These are phyloP conservation scores for Morone saxatilis DNA, from an alignment of 2,113 vertebrate genomes.

Conservation along the genomic window DNA sequence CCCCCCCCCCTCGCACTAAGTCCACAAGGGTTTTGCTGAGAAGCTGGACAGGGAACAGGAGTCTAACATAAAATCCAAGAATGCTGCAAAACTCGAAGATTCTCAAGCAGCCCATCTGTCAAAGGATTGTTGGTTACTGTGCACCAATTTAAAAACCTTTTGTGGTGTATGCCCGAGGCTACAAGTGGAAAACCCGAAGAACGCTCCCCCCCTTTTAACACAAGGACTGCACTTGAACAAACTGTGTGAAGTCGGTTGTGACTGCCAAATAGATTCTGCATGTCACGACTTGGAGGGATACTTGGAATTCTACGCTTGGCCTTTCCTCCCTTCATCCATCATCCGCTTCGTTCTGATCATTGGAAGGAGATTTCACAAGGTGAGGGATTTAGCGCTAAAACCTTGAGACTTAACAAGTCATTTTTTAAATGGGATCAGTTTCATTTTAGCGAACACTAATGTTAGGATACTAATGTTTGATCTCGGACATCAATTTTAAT, in stretches of 20 bases:
- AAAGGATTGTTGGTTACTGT: slow-evolving; percentile 58
- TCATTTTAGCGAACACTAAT: slow-evolving; percentile 18
- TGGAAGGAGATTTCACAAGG: slow-evolving; percentile 29
- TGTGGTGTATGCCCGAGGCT: slow-evolving; percentile 42
- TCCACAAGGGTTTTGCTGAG: slow-evolving; percentile 15
- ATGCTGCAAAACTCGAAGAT: slow-evolving; percentile 37
- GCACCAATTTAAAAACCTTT: slow-evolving; percentile 44
- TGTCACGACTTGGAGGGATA: slow-evolving; percentile 40
- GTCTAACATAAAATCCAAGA: slow-evolving; percentile 34
- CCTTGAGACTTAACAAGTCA: slow-evolving; percentile 40
- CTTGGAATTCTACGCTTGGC: slow-evolving; percentile 49
- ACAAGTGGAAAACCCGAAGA: slow-evolving; percentile 40
- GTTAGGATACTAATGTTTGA: slow-evolving; percentile 42
- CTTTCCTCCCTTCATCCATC: slow-evolving; percentile 24
- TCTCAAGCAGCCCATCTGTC: slow-evolving; percentile 43
- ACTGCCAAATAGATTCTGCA: slow-evolving; percentile 51
- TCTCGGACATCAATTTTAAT: slow-evolving; percentile 8
- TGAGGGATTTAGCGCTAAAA: slow-evolving; percentile 48
- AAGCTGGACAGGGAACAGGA: slow-evolving; percentile 34
- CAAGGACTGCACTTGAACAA: slow-evolving; percentile 46
- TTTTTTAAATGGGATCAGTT: slow-evolving; percentile 53
- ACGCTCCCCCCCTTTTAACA: slow-evolving; percentile 12
- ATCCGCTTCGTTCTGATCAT: slow-evolving; percentile 36
- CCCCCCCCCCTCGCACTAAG: too few relatives aligned
- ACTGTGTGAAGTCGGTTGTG: slow-evolving; percentile 45